A percentile compares a stretch with the other conserved stretches of the same genome.
These are phyloP conservation scores for Dendrolimus pini DNA, from an alignment of 2,888 invertebrate genomes.

Conservation along the genomic window DNA sequence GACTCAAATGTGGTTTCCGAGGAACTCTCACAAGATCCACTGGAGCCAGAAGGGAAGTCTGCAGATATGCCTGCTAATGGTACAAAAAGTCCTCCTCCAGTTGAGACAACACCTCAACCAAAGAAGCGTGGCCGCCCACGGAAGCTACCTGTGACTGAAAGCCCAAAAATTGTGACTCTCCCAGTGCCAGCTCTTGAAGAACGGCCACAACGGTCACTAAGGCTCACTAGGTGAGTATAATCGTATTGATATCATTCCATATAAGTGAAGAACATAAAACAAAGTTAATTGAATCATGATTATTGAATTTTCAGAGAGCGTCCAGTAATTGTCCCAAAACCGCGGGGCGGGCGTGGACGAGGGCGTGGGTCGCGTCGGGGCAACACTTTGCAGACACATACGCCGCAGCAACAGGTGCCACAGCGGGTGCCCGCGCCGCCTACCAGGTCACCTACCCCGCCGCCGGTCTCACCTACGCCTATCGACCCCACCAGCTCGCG, in stretches of 20 bases:
- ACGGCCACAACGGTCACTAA: slow-evolving; percentile 62
- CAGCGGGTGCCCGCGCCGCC: slow-evolving; percentile 14
- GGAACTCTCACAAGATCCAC: slow-evolving; percentile 62
- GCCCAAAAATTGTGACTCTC: slow-evolving; percentile 35
- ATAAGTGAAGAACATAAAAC: too few relatives aligned
- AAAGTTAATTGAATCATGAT: too few relatives aligned
- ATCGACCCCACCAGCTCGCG: slow-evolving; percentile 66
- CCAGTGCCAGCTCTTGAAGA: slow-evolving; percentile 64
- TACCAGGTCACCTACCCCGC: slow-evolving; percentile 6
- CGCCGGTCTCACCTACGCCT: slow-evolving; percentile 17
- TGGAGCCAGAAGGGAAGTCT: slow-evolving; percentile 48
- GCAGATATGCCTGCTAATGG: slow-evolving; percentile 22
- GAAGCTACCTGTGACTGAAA: slow-evolving; percentile 56
- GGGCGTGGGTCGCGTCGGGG: slow-evolving; percentile 35
- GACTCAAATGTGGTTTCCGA: slow-evolving; percentile 48
- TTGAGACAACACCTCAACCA: slow-evolving; percentile 57
- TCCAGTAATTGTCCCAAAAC: slow-evolving; percentile 51
- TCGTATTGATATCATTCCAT: neutral
- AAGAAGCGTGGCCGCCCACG: slow-evolving; percentile 68
- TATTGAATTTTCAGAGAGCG: slow-evolving; percentile 45
- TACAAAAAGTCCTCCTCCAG: slow-evolving; percentile 29
- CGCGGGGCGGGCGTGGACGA: slow-evolving; percentile 52
- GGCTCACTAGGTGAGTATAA: slow-evolving; percentile 52
- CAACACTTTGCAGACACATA: neutral
- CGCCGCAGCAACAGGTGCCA: neutral